A percentile compares a stretch with the other conserved stretches of the same genome.
Conservation (phyloP, 2,113 vertebrate species). For the Carassius carassius region DNA sequence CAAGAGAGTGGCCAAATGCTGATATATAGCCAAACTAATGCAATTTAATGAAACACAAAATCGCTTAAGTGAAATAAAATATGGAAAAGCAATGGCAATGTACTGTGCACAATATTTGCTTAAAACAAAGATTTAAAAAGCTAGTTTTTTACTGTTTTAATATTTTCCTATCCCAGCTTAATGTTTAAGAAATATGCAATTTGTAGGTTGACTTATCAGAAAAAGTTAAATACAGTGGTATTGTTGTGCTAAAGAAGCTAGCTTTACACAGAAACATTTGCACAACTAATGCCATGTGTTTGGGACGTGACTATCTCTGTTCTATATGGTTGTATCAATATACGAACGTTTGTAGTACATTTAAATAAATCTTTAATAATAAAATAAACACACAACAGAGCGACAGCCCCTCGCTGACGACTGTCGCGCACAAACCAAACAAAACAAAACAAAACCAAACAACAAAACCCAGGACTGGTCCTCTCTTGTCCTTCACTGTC, state of each 20-base stretch:
- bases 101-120: background rate
- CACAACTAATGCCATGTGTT: background rate
- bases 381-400: no score
- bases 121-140: background rate
- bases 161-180: background rate
- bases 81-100: background rate
- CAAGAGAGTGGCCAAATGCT: background rate
- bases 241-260: background rate
- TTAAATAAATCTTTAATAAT: no score
- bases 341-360: no score
- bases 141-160: background rate
- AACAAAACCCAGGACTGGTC: no score
- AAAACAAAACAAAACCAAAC: no score
- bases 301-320: background rate
- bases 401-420: no score
- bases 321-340: background rate
- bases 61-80: background rate
- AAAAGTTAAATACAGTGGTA: background rate
- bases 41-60: background rate
- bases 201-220: background rate
- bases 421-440: no score
- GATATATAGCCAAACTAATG: background rate
- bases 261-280: background rate
- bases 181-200: background rate
- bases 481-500: no score